Evolutionary conservation across 2,888 invertebrate species (phyloP).

Genomic region (Cheilosia vulpina): DNA sequence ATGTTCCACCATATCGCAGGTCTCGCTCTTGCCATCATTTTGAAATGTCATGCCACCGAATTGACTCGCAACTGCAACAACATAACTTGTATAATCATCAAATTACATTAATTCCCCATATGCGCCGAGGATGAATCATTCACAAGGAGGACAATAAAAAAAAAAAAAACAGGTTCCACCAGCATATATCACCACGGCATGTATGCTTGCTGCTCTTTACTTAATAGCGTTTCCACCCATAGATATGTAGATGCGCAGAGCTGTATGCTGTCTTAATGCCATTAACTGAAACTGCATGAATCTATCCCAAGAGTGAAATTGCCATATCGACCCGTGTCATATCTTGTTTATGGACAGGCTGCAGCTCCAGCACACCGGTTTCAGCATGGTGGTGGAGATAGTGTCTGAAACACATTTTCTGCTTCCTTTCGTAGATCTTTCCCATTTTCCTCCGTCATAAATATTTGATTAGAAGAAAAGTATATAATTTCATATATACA

Average conservation of each 20-base stretch:
- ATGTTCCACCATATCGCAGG: neutral
- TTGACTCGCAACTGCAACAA: constrained; percentile 40
- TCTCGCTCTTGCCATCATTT: constrained; percentile 21
- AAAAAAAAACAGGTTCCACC: constrained; percentile 24
- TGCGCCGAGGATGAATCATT: constrained; percentile 44
- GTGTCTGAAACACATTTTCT: constrained; percentile 55
- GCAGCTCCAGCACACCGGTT: neutral
- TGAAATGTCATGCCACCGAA: constrained; percentile 50
- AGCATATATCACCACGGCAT: neutral
- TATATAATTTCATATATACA: constrained; percentile 72
- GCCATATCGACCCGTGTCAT: constrained; percentile 71
- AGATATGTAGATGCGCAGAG: neutral
- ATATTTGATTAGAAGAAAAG: constrained; percentile 73
- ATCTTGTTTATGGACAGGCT: constrained; percentile 30
- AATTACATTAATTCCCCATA: constrained; percentile 61
- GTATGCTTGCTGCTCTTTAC: constrained; percentile 38
- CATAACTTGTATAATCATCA: constrained; percentile 68
- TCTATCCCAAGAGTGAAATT: constrained; percentile 73
- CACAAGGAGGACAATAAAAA: constrained; percentile 26
- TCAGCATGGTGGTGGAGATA: neutral
- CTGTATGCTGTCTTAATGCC: constrained; percentile 44
- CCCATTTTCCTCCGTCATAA: constrained; percentile 51
- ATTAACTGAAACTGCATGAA: constrained; percentile 73
- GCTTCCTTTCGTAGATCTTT: constrained; percentile 52
- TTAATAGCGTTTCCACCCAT: constrained; percentile 41